phyloP scores from a whole-genome alignment of 2,113 vertebrate species.

The Gyps fulvus region DNA sequence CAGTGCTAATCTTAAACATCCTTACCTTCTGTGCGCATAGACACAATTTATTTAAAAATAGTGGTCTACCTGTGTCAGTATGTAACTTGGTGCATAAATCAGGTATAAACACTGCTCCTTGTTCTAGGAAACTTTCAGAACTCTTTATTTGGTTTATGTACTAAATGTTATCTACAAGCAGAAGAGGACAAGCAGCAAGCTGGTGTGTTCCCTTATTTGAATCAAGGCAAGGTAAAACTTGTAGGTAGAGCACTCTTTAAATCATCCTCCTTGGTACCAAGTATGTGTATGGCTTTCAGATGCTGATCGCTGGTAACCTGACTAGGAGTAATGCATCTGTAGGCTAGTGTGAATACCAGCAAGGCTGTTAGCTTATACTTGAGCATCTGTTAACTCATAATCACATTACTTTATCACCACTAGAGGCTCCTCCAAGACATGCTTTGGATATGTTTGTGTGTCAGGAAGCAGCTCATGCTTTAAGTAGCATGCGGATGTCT shows the following conservation, averaged over 20 bases:
- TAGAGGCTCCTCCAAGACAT: slow-evolving; percentile 60
- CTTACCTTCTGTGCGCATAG: background rate
- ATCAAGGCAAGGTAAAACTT: background rate
- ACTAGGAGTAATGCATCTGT: background rate
- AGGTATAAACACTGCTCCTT: background rate
- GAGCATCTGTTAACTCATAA: background rate
- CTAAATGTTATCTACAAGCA: background rate
- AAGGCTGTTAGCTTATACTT: background rate
- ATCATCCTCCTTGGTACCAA: background rate
- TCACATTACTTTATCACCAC: slow-evolving; percentile 25
- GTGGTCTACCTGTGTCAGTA: background rate
- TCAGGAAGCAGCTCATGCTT: background rate
- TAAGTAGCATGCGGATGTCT: background rate
- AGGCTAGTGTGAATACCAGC: background rate
- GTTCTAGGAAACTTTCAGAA: background rate
- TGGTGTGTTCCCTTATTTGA: background rate
- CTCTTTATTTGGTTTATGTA: background rate
- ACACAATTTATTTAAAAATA: background rate
- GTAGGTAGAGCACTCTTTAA: background rate
- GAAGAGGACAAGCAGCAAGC: background rate
- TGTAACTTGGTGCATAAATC: background rate
- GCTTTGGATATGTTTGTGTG: background rate
- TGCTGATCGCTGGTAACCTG: background rate
- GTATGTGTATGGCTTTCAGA: background rate
- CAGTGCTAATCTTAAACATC: background rate